phyloP scores from a whole-genome alignment of 1,140 invertebrate species.

The Tetramorium alpestre region DNA sequence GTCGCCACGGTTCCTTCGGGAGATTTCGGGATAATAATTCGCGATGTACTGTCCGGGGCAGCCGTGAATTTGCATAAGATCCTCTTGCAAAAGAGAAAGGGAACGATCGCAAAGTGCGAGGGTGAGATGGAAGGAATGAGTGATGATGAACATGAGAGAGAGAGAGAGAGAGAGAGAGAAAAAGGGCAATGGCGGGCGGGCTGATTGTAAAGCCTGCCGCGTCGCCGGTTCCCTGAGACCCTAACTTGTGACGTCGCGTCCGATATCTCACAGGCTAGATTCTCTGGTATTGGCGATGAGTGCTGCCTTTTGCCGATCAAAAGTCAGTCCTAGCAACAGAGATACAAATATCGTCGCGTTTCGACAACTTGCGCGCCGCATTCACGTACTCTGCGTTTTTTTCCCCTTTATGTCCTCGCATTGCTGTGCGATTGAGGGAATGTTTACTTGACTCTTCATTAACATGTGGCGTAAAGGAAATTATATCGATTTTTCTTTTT shows the following conservation, averaged over 20 bases:
- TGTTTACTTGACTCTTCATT: background rate
- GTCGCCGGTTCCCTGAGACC: constrained; percentile 91
- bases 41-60: background rate
- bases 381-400: background rate
- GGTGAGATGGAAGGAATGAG: constrained; percentile 51
- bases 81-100: constrained; percentile 25
- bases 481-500: background rate
- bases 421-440: background rate
- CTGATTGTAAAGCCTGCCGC: constrained; percentile 84
- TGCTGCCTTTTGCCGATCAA: constrained; percentile 84
- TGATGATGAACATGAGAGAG: constrained; percentile 35
- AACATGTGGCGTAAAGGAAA: background rate
- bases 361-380: constrained; percentile 34
- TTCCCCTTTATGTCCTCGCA: background rate
- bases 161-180: constrained; percentile 43
- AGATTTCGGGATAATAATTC: constrained; percentile 12
- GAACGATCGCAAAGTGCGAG: constrained; percentile 25
- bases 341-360: constrained; percentile 64
- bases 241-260: constrained; percentile 90
- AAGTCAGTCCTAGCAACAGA: constrained; percentile 83
- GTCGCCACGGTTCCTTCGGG: background rate
- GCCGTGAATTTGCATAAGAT: constrained; percentile 29
- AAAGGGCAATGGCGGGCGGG: constrained; percentile 82
- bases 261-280: constrained; percentile 90
- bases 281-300: constrained; percentile 89